Conservation (phyloP, 2,888 invertebrate genomes). For the Sepiola atlantica region DNA sequence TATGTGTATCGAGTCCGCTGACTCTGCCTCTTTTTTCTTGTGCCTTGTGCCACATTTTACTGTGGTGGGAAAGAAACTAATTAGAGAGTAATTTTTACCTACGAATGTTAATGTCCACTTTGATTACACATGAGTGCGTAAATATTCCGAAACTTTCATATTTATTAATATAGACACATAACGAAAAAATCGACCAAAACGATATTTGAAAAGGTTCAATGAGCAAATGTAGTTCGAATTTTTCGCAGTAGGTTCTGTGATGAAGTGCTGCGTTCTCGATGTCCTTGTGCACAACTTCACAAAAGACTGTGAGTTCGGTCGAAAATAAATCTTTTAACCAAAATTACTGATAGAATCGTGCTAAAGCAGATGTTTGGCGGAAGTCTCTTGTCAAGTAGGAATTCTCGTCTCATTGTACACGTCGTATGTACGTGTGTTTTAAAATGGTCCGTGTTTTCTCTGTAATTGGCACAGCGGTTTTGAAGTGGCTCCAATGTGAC, state of each 20-base stretch:
- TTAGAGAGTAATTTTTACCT: no score
- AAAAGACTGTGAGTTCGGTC: neutral
- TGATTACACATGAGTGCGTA: no score
- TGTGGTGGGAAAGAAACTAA: no score
- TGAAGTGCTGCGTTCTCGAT: neutral
- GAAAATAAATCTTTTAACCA: neutral
- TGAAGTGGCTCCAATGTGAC: neutral
- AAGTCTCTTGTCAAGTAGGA: neutral
- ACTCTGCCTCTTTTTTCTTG: no score
- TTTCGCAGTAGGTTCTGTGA: neutral
- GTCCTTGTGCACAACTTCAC: neutral
- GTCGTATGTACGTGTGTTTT: neutral
- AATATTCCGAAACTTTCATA: no score
- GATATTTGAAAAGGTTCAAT: no score
- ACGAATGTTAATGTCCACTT: no score
- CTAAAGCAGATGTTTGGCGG: neutral
- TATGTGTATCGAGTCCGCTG: no score
- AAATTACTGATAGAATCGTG: neutral
- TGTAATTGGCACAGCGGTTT: neutral
- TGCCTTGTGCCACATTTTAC: no score
- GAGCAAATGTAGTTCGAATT: neutral
- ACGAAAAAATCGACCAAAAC: no score
- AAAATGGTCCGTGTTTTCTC: neutral
- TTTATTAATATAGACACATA: no score
- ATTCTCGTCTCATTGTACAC: neutral